Base-by-base conservation (phyloP, 2,888 invertebrate genomes). In the Drosophila leonis region DNA sequence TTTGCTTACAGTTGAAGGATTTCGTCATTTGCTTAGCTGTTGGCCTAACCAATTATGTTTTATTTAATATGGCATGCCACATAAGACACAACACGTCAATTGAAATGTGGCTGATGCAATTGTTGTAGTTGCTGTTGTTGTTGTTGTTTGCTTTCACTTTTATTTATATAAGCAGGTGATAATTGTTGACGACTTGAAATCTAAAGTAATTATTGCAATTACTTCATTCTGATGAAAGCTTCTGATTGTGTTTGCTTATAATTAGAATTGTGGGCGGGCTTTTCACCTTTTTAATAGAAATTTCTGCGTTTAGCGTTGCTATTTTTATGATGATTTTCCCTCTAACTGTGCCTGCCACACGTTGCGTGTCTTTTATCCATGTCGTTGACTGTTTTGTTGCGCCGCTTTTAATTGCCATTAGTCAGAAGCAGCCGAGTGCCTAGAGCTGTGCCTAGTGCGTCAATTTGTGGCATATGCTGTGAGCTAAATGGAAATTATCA, bases 361-460 rank as follows among this genome's bases (percentile, higher is more conserved):
- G n/a, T 69, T 82, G 88, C 83, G 83, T 83, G 83, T 59, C 70
- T 66, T 69, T 65, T 46, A 44, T 41, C 65, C 67, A 81, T 82
- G 81, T 63, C 15, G 51, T 20, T 74, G 54, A 31, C 48, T 18
- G 18, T 8, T 54, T 54, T 24, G 39, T 56, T 59, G 51, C 18
- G 44, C 51, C 55, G 77, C 64, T 62, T 71, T 73, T 75, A 75
- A 75, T 82, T 84, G 82, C 57, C 55, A 78, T 86, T 68, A 80
- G 60, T 67, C 67, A 64, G 66, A 54, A 57, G 13, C 39, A 57
- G 59, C 10, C 49, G 8, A 31, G 29, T 12, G 29, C 15, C 42
- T 20, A 41, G 4, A n/a, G n/a, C n/a, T 10, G 18, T 41, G 41
- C 18, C 42, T 41, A 49, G 37, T 57, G 52, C 70, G 63, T 64